A percentile compares a stretch with the other conserved stretches of the same genome.
These are phyloP conservation scores for Drosophila kohkoa DNA, from an alignment of 1,140 invertebrate species.

Conservation along the genomic window DNA sequence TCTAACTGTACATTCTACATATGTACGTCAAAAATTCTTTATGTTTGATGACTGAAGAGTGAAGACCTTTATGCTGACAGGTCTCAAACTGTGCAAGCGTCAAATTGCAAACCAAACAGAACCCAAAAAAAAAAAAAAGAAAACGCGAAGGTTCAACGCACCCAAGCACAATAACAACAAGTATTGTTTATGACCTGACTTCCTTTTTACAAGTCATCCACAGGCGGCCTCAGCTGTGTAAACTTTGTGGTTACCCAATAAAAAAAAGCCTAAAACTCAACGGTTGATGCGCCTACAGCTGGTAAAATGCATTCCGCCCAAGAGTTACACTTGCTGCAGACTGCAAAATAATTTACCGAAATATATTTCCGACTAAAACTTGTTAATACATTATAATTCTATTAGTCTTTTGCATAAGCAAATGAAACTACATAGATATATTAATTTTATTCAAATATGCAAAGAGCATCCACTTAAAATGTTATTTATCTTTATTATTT, in stretches of 20 bases:
- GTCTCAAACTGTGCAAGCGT: slow-evolving; percentile 48
- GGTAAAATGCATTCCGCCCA: slow-evolving; percentile 14
- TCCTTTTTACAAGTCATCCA: slow-evolving; percentile 78
- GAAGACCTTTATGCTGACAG: slow-evolving; percentile 59
- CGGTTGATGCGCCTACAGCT: slow-evolving; percentile 22
- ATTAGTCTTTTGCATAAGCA: slow-evolving; percentile 12
- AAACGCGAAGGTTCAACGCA: slow-evolving; percentile 66
- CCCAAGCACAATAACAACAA: slow-evolving; percentile 46
- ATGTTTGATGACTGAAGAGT: neutral
- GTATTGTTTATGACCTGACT: slow-evolving; percentile 77
- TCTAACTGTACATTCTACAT: slow-evolving; percentile 47
- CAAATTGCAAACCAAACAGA: slow-evolving; percentile 70
- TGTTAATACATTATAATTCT: slow-evolving; percentile 21
- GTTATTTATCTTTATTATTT: slow-evolving; percentile 20
- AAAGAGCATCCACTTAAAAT: slow-evolving; percentile 14
- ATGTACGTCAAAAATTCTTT: slow-evolving; percentile 51
- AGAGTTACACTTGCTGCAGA: neutral
- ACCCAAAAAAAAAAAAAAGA: slow-evolving; percentile 32
- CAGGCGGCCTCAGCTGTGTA: slow-evolving; percentile 47
- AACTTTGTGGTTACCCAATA: slow-evolving; percentile 44
- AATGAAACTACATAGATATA: slow-evolving; percentile 9
- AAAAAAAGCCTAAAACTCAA: slow-evolving; percentile 18
- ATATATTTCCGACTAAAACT: neutral
- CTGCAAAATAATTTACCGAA: neutral
- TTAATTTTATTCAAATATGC: slow-evolving; percentile 20